Evolutionary conservation across 2,113 vertebrate species (phyloP), one percentile per base, ranked within the genome.

Genomic region (Varanus komodoensis): DNA sequence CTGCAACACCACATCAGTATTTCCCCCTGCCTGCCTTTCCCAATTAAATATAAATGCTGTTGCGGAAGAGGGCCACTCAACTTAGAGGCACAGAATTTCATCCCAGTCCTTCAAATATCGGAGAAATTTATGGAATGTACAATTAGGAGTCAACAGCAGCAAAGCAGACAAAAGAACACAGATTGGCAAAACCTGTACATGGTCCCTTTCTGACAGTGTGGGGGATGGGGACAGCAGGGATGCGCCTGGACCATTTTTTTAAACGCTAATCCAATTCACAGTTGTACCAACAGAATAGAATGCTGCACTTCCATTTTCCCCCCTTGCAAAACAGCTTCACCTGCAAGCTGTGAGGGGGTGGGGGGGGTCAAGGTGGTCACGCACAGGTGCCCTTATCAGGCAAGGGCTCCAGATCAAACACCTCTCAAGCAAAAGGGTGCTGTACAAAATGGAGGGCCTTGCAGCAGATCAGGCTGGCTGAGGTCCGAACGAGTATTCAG

Each of bases 61-160:
- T 54, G 54, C 6, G 68, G 92, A 52, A 85, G 80, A 92, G 94
- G 44, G 92, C 75, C 32, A 71, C 25, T 44, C 38, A 80, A 69
- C 61, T 91, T 95, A 95, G 97, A 97, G 96, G 92, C 93, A 97
- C 97, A 97, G 91, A 94, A 97, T 97, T 96, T 96, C 97, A 96
- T 96, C 97, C 97, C 97, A 97, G 97, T 97, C 97, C 97, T 95
- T 96, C 92, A 89, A 95, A 97, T 98, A 96, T 93, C 97, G 95
- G 93, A 92, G 95, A 95, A 96, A 95, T 95, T 89, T 94, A 96
- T 95, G 94, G 97, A 96, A 97, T 95, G 97, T 97, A 92, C 96
- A 95, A 93, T 95, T 94, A 93, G 87, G 93, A 97, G 91, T 96
- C 96, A 96, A 96, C 92, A 97, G 97, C 97, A 97, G 96, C 94